A percentile compares a stretch with the other conserved stretches of the same genome.
phyloP scores from a whole-genome alignment of 2,113 vertebrate genomes.

The Podilymbus podiceps region DNA sequence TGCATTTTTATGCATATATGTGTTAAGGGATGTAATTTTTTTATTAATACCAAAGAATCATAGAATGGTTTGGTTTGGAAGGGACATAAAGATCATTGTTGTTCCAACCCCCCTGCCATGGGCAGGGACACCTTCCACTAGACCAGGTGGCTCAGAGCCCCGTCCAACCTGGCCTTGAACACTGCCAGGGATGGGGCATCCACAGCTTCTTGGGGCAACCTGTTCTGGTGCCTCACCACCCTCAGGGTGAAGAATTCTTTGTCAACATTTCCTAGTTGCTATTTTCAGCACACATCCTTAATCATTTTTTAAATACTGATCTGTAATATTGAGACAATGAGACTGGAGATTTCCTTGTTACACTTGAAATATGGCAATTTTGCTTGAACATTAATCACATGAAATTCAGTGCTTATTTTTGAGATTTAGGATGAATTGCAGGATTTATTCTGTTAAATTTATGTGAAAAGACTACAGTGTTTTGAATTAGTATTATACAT shows the following conservation, averaged over 20 bases:
- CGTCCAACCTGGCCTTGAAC: too few species aligned
- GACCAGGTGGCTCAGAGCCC: too few species aligned
- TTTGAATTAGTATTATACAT: background rate
- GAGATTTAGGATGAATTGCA: background rate
- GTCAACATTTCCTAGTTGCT: background rate
- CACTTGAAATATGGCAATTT: background rate
- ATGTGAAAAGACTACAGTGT: background rate
- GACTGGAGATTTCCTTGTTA: background rate
- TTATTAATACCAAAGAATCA: too few species aligned
- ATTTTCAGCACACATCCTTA: background rate
- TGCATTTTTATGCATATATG: background rate
- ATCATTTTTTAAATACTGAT: background rate
- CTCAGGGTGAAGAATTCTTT: background rate
- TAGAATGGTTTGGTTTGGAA: too few species aligned
- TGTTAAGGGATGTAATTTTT: background rate
- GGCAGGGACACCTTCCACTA: too few species aligned
- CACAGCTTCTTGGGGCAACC: too few species aligned
- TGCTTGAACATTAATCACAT: background rate
- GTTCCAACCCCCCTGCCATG: too few species aligned
- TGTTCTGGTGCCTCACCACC: too few species aligned
- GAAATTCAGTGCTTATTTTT: background rate
- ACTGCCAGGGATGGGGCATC: too few species aligned
- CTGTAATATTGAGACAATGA: background rate
- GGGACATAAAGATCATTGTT: too few species aligned
- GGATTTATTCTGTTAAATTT: background rate